Base-by-base conservation (phyloP, 53 echinoderm and acorn worm species). In the Paracentrotus lividus region DNA sequence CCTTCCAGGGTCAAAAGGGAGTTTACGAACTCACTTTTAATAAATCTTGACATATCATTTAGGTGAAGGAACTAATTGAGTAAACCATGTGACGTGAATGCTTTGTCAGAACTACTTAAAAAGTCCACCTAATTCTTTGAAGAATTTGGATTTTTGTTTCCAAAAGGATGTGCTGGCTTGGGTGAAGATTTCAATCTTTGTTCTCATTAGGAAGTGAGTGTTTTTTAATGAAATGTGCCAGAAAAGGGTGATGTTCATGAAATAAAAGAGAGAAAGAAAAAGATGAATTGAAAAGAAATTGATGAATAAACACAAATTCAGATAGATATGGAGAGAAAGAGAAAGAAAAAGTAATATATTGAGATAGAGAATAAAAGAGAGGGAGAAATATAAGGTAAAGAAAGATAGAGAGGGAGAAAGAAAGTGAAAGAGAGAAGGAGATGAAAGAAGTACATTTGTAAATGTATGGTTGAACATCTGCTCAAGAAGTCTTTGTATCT, bases 1-100 rank as follows among this genome's bases (percentile, higher is more conserved):
- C 36, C 72, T 32, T 40, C 5, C 72, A 18, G 36, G 72, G 72
- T 72, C 72, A 40, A 72, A 72, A 38, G 72, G 72, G 72, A 72
- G 72, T 72, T 1, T 72, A 36, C 12, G 40, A 40, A 72, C 18
- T 72, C 20, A 72, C 36, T 20, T 72, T 36, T 72, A 72, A 72
- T 72, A 40, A 32, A 38, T 40, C 6, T 40, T 72, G 72, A 72
- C 72, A 72, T 36, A 40, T 40, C 36, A 72, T 72, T 72, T 15
- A 72, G 72, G 40, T 72, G 38, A 38, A 72, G 36, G 20, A 16
- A 72, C 72, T 72, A 72, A 72, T 72, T 72, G 40, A 18, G 36
- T 21, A 40, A 40, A 72, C 72, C 72, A 72, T 72, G 72, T 36
- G 38, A 72, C 40, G 31, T 9, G n/a, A 72, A 12, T 18, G 4